These are phyloP conservation scores for Polymixis flavicincta DNA, from an alignment of 2,888 invertebrate genomes.

Conservation along the genomic window DNA sequence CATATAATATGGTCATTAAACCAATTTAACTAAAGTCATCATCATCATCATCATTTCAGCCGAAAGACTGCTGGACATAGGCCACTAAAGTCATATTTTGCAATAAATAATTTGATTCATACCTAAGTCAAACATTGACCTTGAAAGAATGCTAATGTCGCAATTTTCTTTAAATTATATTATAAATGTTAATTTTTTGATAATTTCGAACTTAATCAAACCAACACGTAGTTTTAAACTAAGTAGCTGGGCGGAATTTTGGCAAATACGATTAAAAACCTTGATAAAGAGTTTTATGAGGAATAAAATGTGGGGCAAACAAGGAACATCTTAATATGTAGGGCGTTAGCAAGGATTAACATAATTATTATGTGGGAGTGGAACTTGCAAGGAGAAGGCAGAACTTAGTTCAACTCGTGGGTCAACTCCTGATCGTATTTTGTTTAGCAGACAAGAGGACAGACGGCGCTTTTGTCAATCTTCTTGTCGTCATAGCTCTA, in stretches of 20 bases:
- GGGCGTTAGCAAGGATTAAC: no score
- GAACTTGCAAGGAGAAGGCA: neutral
- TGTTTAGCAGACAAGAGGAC: no score
- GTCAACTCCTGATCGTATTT: neutral
- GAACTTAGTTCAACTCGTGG: neutral
- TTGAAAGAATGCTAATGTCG: slow-evolving; percentile 4
- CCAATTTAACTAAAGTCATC: neutral
- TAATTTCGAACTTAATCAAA: neutral
- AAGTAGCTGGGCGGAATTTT: neutral
- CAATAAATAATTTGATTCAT: neutral
- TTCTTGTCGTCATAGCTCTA: neutral
- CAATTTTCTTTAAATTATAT: neutral
- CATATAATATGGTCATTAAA: neutral
- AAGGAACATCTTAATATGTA: neutral
- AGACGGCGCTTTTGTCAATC: neutral
- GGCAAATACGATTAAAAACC: neutral
- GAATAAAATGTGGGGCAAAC: neutral
- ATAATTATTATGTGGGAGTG: neutral
- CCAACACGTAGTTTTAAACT: neutral
- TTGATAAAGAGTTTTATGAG: neutral
- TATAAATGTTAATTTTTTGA: neutral
- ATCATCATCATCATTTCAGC: no score
- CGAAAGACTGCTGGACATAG: no score
- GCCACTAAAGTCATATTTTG: neutral
- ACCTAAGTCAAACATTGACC: neutral